Base-by-base conservation (phyloP, 2,888 invertebrate species). In the Nebria brevicollis region DNA sequence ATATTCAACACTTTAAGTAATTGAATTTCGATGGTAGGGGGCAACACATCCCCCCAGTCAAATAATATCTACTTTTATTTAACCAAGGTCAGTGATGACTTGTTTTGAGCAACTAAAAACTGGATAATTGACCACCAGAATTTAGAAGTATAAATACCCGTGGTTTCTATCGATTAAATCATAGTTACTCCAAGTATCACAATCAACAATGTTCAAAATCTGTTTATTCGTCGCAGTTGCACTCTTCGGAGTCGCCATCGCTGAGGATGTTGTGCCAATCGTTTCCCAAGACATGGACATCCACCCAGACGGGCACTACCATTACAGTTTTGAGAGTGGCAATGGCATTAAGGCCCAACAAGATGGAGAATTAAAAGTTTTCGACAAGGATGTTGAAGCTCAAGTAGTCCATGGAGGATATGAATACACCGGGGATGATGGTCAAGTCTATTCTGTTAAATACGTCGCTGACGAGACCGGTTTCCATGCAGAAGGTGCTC, bases 331-430 rank as follows among this genome's bases (percentile, higher is more conserved):
- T 83, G 92, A 93, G 88, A 90, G 92, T 3, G 92, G 90, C 2
- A 93, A 93, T 86, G 94, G 94, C 11, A 92, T 92, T 0, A 91
- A 90, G 86, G 92, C 91, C 34, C 90, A 89, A 73, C 91, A 93
- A 84, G 89, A 90, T 82, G 94, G 94, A n/a, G 88, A 90, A 86
- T 85, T 92, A 77, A 92, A 90, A 86, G 86, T 88, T 20, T 86
- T 90, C 54, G 90, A 90, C 42, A 87, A 90, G 54, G 89, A 92
- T 0, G 89, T 89, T 77, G 88, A 90, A n/a, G 65, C n/a, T n/a
- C 65, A 34, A 2, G 93, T 77, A 7, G 26, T 72, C 8, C 65
- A 54, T 5, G 91, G 91, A 10, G 83, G 85, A 77, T 91, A 79
- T 89, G 85, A 88, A 1, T 92, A 91, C 89, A 15, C 84, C 75